A percentile compares a stretch with the other conserved stretches of the same genome.
phyloP scores from a whole-genome alignment of 2,113 vertebrate species.

The Arvicanthis niloticus region DNA sequence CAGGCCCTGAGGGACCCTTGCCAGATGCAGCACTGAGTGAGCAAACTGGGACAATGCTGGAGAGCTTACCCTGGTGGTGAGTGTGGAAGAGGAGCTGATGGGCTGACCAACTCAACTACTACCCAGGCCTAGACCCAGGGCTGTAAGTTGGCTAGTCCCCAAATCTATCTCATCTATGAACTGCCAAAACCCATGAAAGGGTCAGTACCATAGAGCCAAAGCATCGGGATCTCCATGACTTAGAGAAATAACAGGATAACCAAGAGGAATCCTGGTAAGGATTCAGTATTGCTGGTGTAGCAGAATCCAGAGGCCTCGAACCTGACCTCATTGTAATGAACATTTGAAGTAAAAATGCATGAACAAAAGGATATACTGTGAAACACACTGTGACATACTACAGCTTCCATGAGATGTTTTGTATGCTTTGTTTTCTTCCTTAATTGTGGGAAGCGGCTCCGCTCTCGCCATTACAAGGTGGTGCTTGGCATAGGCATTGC shows the following conservation, averaged over 20 bases:
- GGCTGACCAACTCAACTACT: not conserved
- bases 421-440: not conserved
- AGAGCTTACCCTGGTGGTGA: not conserved
- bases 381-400: not conserved
- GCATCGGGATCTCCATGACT: not conserved
- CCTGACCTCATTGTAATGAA: not conserved
- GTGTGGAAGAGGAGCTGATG: not conserved
- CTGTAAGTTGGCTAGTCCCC: not conserved
- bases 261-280: not conserved
- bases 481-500: too few species aligned
- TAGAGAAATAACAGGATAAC: not conserved
- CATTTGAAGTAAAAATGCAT: not conserved
- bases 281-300: not conserved
- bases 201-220: not conserved
- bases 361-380: not conserved
- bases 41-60: not conserved
- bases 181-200: not conserved
- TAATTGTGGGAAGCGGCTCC: too few species aligned
- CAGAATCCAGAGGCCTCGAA: not conserved
- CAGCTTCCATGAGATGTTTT: not conserved
- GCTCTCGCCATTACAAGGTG: too few species aligned
- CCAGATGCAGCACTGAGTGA: not conserved
- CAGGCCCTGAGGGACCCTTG: not conserved
- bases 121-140: not conserved
- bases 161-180: not conserved